A percentile compares a stretch with the other conserved stretches of the same genome.
phyloP scores from a whole-genome alignment of 2,888 invertebrate species.

The Mellilla xanthometata region DNA sequence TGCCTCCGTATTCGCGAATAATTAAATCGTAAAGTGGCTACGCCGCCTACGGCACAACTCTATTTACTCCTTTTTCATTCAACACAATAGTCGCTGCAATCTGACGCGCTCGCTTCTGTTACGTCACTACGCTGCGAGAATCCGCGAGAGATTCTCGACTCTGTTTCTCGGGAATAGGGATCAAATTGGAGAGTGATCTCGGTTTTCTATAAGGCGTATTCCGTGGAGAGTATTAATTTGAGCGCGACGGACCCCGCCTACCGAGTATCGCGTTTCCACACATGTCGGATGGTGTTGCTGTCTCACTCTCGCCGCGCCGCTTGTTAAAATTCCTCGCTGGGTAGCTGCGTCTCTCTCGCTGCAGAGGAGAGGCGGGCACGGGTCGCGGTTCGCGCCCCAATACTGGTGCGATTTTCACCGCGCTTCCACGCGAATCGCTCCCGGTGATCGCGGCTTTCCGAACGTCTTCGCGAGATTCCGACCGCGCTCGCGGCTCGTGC shows the following conservation, averaged over 20 bases:
- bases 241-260: conserved; percentile 81
- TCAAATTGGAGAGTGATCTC: conserved; percentile 29
- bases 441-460: conserved; percentile 51
- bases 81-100: conserved; percentile 81
- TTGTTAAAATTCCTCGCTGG: conserved; percentile 80
- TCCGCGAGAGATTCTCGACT: conserved; percentile 36
- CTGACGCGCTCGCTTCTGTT: conserved; percentile 56
- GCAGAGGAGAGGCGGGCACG: conserved; percentile 61
- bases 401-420: conserved; percentile 76
- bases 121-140: conserved; percentile 53
- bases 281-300: conserved; percentile 71
- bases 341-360: conserved; percentile 75
- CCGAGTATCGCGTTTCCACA: conserved; percentile 78
- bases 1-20: conserved; percentile 83
- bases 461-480: conserved; percentile 45
- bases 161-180: conserved; percentile 33
- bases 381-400: conserved; percentile 66
- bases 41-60: conserved; percentile 77
- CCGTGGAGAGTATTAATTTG: conserved; percentile 76
- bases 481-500: conserved; percentile 36
- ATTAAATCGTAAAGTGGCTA: conserved; percentile 83
- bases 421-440: conserved; percentile 77
- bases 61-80: conserved; percentile 83
- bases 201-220: conserved; percentile 71
- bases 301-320: conserved; percentile 77